Percentiles rank a stretch among this genome's conserved stretches.
phyloP scores from a whole-genome alignment of 2,888 invertebrate genomes.

The Agonopterix subpropinquella region DNA sequence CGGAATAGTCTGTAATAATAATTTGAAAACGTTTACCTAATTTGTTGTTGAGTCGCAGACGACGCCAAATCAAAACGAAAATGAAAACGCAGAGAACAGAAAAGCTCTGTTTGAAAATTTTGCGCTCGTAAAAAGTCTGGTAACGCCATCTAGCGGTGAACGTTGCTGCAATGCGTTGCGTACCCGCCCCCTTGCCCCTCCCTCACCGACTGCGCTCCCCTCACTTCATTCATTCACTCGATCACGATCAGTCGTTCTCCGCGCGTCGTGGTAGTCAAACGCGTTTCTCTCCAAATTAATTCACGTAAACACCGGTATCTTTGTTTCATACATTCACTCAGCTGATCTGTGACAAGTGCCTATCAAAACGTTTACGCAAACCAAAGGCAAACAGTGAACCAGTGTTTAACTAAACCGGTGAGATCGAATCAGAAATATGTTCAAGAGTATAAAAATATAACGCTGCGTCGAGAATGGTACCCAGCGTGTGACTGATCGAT shows the following conservation, averaged over 20 bases:
- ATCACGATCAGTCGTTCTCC: conserved; percentile 60
- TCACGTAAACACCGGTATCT: conserved; percentile 49
- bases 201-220: conserved; percentile 12
- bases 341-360: conserved; percentile 59
- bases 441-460: conserved; percentile 69
- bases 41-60: background rate
- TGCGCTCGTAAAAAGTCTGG: background rate
- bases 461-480: conserved; percentile 58
- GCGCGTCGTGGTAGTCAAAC: conserved; percentile 29
- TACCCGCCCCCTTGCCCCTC: conserved; percentile 19
- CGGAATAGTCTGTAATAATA: conserved; percentile 52
- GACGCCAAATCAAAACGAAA: no score
- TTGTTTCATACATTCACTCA: conserved; percentile 67
- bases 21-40: conserved; percentile 62
- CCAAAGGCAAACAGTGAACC: conserved; percentile 18
- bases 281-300: conserved; percentile 21
- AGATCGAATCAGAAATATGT: conserved; percentile 56
- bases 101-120: conserved; percentile 8
- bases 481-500: conserved; percentile 72
- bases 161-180: conserved; percentile 5
- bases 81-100: background rate
- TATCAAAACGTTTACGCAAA: conserved; percentile 15
- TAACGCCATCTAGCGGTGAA: conserved; percentile 55
- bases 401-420: conserved; percentile 26
- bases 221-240: conserved; percentile 36